Percentiles rank a stretch among this genome's conserved stretches.
Evolutionary conservation across 1,140 invertebrate genomes (phyloP).

Genomic region (Apocrypta bakeri): DNA sequence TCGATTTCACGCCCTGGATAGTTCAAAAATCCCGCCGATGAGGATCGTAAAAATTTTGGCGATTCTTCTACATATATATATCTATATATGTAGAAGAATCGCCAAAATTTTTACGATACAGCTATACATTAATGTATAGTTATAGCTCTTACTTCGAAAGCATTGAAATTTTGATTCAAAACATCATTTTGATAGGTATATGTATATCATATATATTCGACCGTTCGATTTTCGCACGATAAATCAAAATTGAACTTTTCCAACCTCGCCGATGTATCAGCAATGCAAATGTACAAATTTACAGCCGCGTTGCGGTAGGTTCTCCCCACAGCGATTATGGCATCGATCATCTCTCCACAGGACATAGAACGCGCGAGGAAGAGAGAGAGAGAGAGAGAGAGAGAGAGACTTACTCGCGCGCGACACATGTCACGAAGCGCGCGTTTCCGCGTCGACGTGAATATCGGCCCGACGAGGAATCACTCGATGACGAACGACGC

Average conservation of each 20-base stretch:
- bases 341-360: background rate
- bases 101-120: background rate
- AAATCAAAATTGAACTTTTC: constrained; percentile 6
- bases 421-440: constrained; percentile 22
- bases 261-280: background rate
- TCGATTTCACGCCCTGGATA: constrained; percentile 25
- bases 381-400: background rate
- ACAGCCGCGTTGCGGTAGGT: background rate
- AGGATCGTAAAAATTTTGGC: background rate
- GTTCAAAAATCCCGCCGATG: background rate
- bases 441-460: constrained; percentile 32
- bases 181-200: too few relatives aligned
- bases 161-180: too few relatives aligned
- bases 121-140: too few relatives aligned
- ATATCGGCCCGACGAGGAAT: background rate
- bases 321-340: background rate
- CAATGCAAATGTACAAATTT: background rate
- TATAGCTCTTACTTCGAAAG: too few relatives aligned
- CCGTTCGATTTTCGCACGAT: background rate
- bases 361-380: too few relatives aligned
- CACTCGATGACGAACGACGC: constrained; percentile 11
- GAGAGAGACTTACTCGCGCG: background rate
- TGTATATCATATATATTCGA: too few relatives aligned
- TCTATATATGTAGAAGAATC: background rate
- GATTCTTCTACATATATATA: background rate